A percentile compares a stretch with the other conserved stretches of the same genome.
Evolutionary conservation across 2,797 vertebrate species (phyloP).

Genomic region (Pterois miles): DNA sequence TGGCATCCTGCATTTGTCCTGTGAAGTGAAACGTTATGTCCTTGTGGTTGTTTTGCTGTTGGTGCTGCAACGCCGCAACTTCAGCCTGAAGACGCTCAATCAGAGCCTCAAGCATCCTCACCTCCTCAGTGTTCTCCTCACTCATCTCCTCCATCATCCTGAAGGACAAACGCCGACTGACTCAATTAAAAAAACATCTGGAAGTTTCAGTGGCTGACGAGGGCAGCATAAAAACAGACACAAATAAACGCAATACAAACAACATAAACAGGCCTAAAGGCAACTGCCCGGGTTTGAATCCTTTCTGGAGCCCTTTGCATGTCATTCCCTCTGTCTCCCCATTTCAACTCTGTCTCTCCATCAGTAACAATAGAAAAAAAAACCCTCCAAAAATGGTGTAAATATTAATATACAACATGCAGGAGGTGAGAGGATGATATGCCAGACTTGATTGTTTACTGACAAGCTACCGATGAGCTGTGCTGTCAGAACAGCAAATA

Average conservation of each 20-base stretch:
- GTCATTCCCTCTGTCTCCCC: too few species aligned
- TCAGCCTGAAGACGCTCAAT: conserved; percentile 81
- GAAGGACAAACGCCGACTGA: neutral
- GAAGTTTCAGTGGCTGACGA: neutral
- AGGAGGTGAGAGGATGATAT: neutral
- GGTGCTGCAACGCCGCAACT: conserved; percentile 72
- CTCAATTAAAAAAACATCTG: neutral
- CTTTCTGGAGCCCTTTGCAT: too few species aligned
- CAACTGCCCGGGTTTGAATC: too few species aligned
- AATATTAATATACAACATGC: neutral
- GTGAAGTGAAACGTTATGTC: conserved; percentile 64
- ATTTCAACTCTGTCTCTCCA: too few species aligned
- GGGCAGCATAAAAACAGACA: neutral
- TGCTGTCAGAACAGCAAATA: neutral
- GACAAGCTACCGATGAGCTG: neutral
- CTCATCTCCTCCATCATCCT: conserved; percentile 36
- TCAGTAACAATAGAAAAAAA: too few species aligned
- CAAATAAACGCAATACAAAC: neutral
- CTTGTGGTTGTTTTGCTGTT: conserved; percentile 64
- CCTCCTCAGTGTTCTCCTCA: conserved; percentile 63
- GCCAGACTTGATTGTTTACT: neutral
- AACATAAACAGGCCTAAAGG: neutral
- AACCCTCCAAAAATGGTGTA: too few species aligned
- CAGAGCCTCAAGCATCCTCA: conserved; percentile 80
- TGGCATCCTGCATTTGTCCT: conserved; percentile 66